Evolutionary conservation across 2,113 vertebrate species (phyloP), one percentile per base, ranked within the genome.

Genomic region (Myiozetetes cayanensis): DNA sequence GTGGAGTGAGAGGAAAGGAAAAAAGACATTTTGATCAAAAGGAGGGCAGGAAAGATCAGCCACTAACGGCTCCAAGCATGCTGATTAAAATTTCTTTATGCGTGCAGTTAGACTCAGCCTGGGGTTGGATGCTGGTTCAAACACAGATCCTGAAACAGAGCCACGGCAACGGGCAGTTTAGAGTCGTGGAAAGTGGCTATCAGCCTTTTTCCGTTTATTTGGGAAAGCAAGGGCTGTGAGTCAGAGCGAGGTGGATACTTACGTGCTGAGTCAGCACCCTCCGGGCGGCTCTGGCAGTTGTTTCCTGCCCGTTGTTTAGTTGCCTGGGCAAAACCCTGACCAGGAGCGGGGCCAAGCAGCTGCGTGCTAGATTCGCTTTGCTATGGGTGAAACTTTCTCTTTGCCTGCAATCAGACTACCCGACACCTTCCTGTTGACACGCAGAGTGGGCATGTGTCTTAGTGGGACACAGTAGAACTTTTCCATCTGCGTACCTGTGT

Each of bases 41-140:
- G 41, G 37, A 81, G 63, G 66, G 71, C 77, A 66, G 53, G 37
- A 85, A 27, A 90, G 44, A 53, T 85, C 74, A 78, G 89, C 71
- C 63, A 41, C 82, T 2, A 6, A 50, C 79, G 77, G 90, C 85
- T 86, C 91, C 81, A 77, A 83, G 72, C n/a, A 24, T 5, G 75
- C 88, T 78, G 91, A 95, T 94, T 95, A 95, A 75, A 75, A 78
- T 70, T 61, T 80, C 81, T 85, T 58, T 70, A 65, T 70, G 67
- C 62, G 3, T 23, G n/a, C 52, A 23, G 61, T 52, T 75, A 61
- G 47, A n/a, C 50, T 65, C 78, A 81, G 75, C 44, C 82, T 58
- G 68, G 81, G 53, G 55, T 74, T 74, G 63, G 52, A 11, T 44
- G n/a, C 66, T 28, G 65, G 49, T 85, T 87, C 49, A 49, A 22